Percentiles rank a stretch among this genome's conserved stretches.
Conservation (phyloP, 2,113 vertebrate species). For the Shinisaurus crocodilurus region DNA sequence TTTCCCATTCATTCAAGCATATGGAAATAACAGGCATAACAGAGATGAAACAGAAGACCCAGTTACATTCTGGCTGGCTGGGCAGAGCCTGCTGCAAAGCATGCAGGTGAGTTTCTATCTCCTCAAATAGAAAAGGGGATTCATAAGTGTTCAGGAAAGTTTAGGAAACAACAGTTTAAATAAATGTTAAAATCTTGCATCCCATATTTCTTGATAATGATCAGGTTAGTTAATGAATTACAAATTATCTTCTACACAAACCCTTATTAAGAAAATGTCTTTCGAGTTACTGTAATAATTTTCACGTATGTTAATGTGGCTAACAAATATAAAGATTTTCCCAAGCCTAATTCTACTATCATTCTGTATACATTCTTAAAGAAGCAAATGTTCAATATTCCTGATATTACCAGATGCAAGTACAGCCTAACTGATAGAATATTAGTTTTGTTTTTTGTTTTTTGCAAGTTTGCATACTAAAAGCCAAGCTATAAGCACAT, state of each 20-base stretch:
- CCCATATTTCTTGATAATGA: not conserved
- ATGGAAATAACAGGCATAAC: not conserved
- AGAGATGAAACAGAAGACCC: not conserved
- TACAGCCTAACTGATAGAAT: conserved; percentile 61
- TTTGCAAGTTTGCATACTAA: conserved; percentile 66
- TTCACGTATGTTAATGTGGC: not conserved
- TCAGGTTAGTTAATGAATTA: not conserved
- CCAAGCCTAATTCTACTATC: conserved; percentile 44
- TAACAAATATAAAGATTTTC: not conserved
- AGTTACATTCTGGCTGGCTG: not conserved
- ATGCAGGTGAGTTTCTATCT: not conserved
- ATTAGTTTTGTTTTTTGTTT: conserved; percentile 43
- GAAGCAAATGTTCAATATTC: conserved; percentile 29
- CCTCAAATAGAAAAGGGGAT: not conserved
- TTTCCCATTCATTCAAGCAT: not conserved
- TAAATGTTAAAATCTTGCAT: not conserved
- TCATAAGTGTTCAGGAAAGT: not conserved
- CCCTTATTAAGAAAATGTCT: not conserved
- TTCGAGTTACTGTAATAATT: not conserved
- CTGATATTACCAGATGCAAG: conserved; percentile 42
- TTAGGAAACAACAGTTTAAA: not conserved
- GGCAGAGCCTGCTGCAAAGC: not conserved
- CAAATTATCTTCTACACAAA: not conserved
- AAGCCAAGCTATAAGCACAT: conserved; percentile 81
- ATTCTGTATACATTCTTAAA: conserved; percentile 13